Conservation (phyloP, 2,113 vertebrate species). For the Madoqua kirkii region DNA sequence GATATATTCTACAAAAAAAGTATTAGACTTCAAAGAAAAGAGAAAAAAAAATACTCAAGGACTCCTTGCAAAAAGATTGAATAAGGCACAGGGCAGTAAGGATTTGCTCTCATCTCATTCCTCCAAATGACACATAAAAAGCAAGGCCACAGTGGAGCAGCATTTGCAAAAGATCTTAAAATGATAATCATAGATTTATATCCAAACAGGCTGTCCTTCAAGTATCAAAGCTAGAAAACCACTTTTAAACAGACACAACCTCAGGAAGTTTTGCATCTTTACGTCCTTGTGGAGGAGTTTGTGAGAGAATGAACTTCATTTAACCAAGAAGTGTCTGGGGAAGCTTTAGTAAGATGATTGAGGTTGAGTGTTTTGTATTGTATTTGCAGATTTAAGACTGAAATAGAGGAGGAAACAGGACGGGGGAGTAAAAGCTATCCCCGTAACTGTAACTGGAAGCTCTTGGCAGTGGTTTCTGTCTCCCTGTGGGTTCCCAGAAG, state of each 20-base stretch:
- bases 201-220: neutral
- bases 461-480: neutral
- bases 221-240: neutral
- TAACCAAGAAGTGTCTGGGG: neutral
- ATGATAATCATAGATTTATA: neutral
- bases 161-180: neutral
- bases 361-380: neutral
- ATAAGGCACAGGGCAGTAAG: neutral
- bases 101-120: neutral
- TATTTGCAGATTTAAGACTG: neutral
- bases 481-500: neutral
- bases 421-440: neutral
- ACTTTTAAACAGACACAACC: neutral
- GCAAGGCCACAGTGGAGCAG: neutral
- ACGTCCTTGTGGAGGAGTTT: neutral
- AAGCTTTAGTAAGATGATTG: neutral
- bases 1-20: neutral
- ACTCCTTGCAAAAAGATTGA: neutral
- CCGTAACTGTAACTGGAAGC: neutral
- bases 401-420: no score
- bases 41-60: neutral
- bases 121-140: no score
- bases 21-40: neutral
- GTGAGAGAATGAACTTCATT: neutral
- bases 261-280: neutral